These are phyloP conservation scores for Athene noctua DNA, from an alignment of 2,113 vertebrate species.

Conservation along the genomic window DNA sequence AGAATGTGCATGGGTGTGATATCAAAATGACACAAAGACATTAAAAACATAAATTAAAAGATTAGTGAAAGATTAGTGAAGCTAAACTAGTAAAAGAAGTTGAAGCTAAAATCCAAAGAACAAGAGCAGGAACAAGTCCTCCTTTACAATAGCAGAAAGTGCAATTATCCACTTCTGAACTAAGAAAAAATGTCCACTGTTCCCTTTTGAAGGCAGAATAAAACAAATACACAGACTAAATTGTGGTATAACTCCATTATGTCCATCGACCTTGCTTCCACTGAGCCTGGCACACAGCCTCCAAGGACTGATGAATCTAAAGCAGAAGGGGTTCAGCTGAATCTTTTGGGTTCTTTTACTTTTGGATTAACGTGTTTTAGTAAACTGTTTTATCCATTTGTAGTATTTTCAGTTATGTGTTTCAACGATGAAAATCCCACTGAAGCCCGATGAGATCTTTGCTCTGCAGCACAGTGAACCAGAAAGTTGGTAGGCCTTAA, in stretches of 20 bases:
- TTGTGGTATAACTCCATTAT: background rate
- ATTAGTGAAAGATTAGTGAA: background rate
- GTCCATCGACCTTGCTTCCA: background rate
- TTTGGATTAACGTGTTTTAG: background rate
- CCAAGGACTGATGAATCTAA: background rate
- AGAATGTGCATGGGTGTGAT: background rate
- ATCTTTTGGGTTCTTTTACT: background rate
- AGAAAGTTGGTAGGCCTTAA: background rate
- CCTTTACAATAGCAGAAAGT: background rate
- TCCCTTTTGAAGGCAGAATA: background rate
- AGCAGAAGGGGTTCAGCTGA: background rate
- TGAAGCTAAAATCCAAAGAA: background rate
- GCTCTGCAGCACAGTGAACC: background rate
- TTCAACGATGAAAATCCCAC: background rate
- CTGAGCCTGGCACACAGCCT: background rate
- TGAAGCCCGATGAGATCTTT: background rate
- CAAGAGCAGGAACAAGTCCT: background rate
- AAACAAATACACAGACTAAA: background rate
- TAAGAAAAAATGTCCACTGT: background rate
- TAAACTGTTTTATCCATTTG: background rate
- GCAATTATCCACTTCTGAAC: background rate
- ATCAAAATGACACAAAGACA: background rate
- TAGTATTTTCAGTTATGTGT: background rate
- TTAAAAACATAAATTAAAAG: background rate
- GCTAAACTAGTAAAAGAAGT: background rate